phyloP scores from a whole-genome alignment of 2,888 invertebrate species.

The Charanyca ferruginea region DNA sequence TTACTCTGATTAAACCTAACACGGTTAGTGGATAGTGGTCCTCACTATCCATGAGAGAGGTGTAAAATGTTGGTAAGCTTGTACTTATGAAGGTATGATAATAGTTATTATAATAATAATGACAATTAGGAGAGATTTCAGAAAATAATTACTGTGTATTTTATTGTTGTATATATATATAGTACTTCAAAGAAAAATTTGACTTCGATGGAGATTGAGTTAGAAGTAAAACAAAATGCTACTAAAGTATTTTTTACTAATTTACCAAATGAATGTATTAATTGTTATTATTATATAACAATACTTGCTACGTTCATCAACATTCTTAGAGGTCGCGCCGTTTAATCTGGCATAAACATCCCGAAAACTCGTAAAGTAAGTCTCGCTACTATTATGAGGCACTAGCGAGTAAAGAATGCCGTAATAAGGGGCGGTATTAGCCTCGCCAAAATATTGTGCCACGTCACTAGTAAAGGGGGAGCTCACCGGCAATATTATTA shows the following conservation, averaged over 20 bases:
- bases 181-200: too few species aligned
- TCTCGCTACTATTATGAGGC: conserved; percentile 83
- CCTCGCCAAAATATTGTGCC: conserved; percentile 83
- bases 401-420: conserved; percentile 82
- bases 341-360: conserved; percentile 80
- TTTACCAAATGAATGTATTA: conserved; percentile 3
- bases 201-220: too few species aligned
- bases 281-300: conserved; percentile 10
- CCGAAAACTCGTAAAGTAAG: conserved; percentile 83
- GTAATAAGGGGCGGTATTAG: conserved; percentile 82
- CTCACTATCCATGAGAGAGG: too few species aligned
- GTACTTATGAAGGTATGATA: not conserved
- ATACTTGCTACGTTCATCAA: conserved; percentile 52
- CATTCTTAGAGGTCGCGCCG: conserved; percentile 57
- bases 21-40: too few species aligned
- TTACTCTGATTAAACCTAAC: conserved; percentile 1
- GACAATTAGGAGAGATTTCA: too few species aligned
- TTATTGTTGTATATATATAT: too few species aligned
- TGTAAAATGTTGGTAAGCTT: not conserved
- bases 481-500: conserved; percentile 83
- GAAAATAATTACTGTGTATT: too few species aligned
- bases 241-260: not conserved
- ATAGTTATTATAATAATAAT: too few species aligned
- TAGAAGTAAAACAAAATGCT: not conserved
- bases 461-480: conserved; percentile 76